phyloP scores from a whole-genome alignment of 2,888 invertebrate genomes.

The Brachyptera risi region DNA sequence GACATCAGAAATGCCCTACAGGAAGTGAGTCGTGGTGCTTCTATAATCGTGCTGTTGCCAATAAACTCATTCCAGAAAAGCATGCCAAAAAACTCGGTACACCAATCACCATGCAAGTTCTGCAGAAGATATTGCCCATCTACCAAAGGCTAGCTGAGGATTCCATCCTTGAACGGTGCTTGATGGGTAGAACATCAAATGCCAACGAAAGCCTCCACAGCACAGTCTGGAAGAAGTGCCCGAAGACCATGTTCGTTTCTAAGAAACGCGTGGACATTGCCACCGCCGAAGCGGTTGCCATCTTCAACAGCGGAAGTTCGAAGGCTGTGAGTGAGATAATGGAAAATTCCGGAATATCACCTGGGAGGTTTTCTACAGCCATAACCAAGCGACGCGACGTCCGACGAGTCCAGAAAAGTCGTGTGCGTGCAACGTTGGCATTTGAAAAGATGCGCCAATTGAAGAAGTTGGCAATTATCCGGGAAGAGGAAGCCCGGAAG shows the following conservation, averaged over 20 bases:
- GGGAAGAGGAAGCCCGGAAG: not conserved
- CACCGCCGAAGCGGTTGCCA: not conserved
- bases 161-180: slow-evolving; percentile 20
- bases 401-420: not conserved
- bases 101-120: slow-evolving; percentile 14
- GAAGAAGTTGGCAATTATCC: not conserved
- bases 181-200: slow-evolving; percentile 23
- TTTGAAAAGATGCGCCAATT: not conserved
- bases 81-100: slow-evolving; percentile 9
- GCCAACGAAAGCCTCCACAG: slow-evolving; percentile 28
- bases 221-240: slow-evolving; percentile 26
- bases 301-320: not conserved
- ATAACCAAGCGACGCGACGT: not conserved
- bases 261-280: not conserved
- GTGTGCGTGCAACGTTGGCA: not conserved
- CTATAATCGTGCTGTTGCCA: slow-evolving; percentile 2
- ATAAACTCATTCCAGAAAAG: not conserved
- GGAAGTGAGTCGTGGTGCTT: slow-evolving; percentile 34
- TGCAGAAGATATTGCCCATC: slow-evolving; percentile 23
- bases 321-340: not conserved
- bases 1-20: slow-evolving; percentile 30
- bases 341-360: not conserved
- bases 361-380: not conserved
- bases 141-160: slow-evolving; percentile 24
- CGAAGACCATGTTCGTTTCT: not conserved